Percentiles rank a stretch among this genome's conserved stretches.
Conservation (phyloP, 2,113 vertebrate genomes). For the Symphodus melops region DNA sequence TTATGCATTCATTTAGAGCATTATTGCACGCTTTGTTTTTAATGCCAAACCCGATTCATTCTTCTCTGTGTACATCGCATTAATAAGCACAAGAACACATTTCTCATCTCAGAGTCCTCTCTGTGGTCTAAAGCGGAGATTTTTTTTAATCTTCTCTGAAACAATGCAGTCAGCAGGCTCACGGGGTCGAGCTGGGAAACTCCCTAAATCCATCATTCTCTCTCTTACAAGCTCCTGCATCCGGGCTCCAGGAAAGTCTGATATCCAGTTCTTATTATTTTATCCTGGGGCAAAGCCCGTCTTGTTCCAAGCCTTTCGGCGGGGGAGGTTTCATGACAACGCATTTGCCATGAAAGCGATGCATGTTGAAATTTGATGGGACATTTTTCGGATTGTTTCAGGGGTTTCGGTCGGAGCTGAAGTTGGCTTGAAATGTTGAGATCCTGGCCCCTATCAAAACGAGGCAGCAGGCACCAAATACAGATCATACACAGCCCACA, state of each 20-base stretch:
- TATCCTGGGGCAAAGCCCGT: conserved; percentile 6
- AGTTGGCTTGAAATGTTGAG: conserved; percentile 16
- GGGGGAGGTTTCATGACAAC: background rate
- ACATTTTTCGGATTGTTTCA: conserved; percentile 6
- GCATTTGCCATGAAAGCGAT: conserved; percentile 10
- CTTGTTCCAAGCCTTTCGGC: conserved; percentile 4
- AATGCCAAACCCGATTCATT: conserved; percentile 28
- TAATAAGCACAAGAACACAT: conserved; percentile 43
- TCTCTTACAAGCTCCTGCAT: conserved; percentile 4
- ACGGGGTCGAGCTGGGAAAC: background rate
- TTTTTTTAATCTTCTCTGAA: conserved; percentile 12
- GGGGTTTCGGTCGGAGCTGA: background rate
- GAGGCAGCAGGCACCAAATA: background rate
- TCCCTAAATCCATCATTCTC: conserved; percentile 25
- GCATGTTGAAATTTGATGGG: conserved; percentile 41
- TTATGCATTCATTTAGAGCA: conserved; percentile 50
- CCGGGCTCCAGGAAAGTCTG: background rate
- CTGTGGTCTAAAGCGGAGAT: background rate
- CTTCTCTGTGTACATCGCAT: conserved; percentile 39
- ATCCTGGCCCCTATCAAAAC: conserved; percentile 40
- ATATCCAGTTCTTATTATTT: conserved; percentile 14
- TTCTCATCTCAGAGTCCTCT: conserved; percentile 32
- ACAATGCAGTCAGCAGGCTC: conserved; percentile 22
- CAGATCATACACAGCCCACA: too few species aligned
- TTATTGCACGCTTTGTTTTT: conserved; percentile 31